Evolutionary conservation across 2,113 vertebrate species (phyloP).

Genomic region (Laticauda colubrina): DNA sequence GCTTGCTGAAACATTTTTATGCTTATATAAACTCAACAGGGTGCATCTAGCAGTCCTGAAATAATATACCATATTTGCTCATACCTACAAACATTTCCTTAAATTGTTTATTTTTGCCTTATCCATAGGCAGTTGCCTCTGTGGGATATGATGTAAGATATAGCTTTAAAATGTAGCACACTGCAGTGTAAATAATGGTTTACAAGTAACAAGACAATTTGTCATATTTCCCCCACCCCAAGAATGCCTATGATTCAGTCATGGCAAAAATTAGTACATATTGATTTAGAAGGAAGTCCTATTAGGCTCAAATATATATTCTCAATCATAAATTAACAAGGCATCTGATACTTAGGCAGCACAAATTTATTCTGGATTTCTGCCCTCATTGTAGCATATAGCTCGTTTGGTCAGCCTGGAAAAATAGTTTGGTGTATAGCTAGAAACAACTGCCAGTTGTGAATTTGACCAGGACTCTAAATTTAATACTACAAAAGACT

Average conservation of each 20-base stretch:
- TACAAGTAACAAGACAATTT: background rate
- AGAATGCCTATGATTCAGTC: background rate
- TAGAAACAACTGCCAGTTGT: background rate
- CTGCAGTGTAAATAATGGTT: background rate
- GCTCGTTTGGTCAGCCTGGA: background rate
- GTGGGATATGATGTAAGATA: background rate
- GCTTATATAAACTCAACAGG: background rate
- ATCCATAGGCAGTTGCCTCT: background rate
- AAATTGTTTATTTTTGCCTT: background rate
- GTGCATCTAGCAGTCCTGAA: background rate
- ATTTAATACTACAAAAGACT: background rate
- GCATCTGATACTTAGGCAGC: background rate
- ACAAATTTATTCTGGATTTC: background rate
- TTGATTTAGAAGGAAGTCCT: background rate
- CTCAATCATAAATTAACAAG: background rate
- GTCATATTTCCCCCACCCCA: background rate
- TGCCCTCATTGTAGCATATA: background rate
- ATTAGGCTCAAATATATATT: background rate
- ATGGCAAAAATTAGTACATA: background rate
- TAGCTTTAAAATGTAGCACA: background rate
- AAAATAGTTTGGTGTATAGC: background rate
- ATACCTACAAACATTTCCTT: background rate
- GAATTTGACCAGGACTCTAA: background rate
- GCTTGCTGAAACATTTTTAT: background rate
- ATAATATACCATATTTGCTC: background rate